Evolutionary conservation across 2,888 invertebrate species (phyloP).

Genomic region (Paralinhomoeus sp.): DNA sequence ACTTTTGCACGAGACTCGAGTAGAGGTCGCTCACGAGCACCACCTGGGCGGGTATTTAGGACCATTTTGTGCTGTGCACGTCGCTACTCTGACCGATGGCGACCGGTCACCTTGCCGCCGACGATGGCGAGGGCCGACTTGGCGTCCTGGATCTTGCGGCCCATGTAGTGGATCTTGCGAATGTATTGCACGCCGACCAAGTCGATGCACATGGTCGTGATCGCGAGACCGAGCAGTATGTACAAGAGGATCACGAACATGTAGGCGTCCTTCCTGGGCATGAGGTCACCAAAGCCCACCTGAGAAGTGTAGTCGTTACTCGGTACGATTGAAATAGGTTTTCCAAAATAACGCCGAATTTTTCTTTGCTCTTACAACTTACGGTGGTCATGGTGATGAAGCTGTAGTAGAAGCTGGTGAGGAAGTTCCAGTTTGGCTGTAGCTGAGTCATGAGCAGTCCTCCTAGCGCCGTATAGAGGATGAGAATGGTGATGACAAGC

Average conservation of each 20-base stretch:
- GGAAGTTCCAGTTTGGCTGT: constrained; percentile 21
- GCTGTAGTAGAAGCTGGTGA: constrained; percentile 25
- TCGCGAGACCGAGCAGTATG: constrained; percentile 23
- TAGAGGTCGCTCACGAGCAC: constrained; percentile 25
- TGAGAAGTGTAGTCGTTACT: constrained; percentile 5
- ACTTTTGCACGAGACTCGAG: constrained; percentile 15
- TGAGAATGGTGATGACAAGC: constrained; percentile 20
- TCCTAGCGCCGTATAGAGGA: constrained; percentile 24
- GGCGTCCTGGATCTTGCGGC: constrained; percentile 24
- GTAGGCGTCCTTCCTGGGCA: constrained; percentile 19
- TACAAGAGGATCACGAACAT: constrained; percentile 23
- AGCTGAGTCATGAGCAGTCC: constrained; percentile 22
- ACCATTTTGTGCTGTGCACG: background rate
- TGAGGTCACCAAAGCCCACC: constrained; percentile 25
- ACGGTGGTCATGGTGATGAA: constrained; percentile 27
- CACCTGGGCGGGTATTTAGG: constrained; percentile 10
- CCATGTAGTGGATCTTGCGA: constrained; percentile 25
- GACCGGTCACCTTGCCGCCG: constrained; percentile 19
- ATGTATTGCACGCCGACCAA: constrained; percentile 26
- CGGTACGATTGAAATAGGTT: background rate
- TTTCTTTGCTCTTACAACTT: constrained; percentile 1
- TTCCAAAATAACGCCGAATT: background rate
- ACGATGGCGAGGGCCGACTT: constrained; percentile 24
- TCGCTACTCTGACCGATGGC: background rate
- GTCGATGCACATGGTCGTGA: constrained; percentile 25